Evolutionary conservation across 2,888 invertebrate species (phyloP).

Genomic region (Lysandra coridon): DNA sequence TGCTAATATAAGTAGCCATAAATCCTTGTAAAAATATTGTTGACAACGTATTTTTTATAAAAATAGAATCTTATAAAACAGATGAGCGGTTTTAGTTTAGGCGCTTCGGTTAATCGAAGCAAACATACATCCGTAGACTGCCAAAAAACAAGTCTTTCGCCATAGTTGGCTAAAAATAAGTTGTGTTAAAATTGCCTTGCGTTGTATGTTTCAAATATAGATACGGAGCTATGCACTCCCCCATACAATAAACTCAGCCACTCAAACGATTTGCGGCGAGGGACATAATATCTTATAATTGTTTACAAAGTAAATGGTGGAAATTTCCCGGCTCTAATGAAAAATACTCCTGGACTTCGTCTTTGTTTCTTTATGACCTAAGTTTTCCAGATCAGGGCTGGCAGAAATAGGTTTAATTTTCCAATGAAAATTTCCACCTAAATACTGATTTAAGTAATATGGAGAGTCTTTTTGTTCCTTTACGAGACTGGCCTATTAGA

Average conservation of each 20-base stretch:
- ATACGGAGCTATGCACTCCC: neutral
- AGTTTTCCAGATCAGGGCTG: constrained; percentile 54
- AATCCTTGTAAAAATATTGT: neutral
- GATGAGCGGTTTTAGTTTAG: too few relatives aligned
- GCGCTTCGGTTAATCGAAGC: too few relatives aligned
- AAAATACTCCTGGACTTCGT: constrained; percentile 71
- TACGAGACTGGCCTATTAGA: neutral
- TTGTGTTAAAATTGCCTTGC: neutral
- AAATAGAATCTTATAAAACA: too few relatives aligned
- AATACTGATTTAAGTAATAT: neutral
- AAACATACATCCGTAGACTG: neutral
- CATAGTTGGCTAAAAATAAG: neutral
- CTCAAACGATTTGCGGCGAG: constrained; percentile 54
- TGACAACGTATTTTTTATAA: neutral
- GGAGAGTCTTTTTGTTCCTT: neutral
- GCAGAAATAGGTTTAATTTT: neutral
- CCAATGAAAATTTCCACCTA: neutral
- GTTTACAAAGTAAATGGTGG: constrained; percentile 62
- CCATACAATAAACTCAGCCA: neutral
- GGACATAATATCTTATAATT: constrained; percentile 66
- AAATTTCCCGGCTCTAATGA: constrained; percentile 63
- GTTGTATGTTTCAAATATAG: too few relatives aligned
- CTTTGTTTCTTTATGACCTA: constrained; percentile 67
- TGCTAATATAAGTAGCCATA: neutral
- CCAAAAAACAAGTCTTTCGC: neutral